These are phyloP conservation scores for Amazona guildingii DNA, from an alignment of 2,113 vertebrate genomes.

Conservation along the genomic window DNA sequence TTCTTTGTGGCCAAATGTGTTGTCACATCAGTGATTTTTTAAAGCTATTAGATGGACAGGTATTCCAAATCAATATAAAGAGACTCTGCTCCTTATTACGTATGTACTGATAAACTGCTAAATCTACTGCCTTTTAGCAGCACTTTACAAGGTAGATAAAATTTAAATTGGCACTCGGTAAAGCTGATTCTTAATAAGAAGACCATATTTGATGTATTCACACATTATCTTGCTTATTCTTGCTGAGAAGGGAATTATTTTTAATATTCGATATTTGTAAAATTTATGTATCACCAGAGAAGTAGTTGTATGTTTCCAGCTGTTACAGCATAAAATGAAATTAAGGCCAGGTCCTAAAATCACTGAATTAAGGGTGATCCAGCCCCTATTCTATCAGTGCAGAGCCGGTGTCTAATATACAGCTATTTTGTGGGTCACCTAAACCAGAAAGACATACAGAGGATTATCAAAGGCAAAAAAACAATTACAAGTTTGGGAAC, in stretches of 20 bases:
- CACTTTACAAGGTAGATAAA: not conserved
- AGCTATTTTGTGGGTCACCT: not conserved
- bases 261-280: not conserved
- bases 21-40: not conserved
- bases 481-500: not conserved
- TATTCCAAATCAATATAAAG: not conserved
- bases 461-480: not conserved
- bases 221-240: not conserved
- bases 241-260: not conserved
- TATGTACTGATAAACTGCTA: not conserved
- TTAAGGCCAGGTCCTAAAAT: not conserved
- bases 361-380: not conserved
- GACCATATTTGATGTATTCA: not conserved
- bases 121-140: not conserved
- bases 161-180: not conserved
- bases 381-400: not conserved
- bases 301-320: not conserved
- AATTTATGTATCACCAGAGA: not conserved
- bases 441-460: not conserved
- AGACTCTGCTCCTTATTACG: not conserved
- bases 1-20: not conserved
- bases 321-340: not conserved
- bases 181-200: not conserved
- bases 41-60: not conserved
- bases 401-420: not conserved